These are phyloP conservation scores for Phaetusa simplex DNA, from an alignment of 2,113 vertebrate species.

Conservation along the genomic window DNA sequence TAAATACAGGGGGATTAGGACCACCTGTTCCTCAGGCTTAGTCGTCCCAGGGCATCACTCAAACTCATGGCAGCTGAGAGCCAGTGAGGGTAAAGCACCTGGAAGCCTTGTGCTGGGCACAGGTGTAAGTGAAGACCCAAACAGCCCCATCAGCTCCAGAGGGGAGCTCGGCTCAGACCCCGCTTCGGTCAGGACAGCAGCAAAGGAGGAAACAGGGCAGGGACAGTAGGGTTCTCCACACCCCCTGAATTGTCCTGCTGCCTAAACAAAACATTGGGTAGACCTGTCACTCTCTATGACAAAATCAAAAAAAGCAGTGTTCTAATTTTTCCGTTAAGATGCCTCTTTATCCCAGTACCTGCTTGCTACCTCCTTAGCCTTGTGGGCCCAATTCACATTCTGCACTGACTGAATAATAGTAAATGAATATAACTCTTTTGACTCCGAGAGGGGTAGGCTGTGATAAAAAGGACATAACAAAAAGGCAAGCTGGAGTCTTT, in stretches of 20 bases:
- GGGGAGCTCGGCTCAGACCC: background rate
- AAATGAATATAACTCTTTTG: background rate
- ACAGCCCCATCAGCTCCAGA: background rate
- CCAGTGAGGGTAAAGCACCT: background rate
- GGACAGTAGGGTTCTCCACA: fast-evolving
- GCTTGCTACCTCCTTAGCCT: background rate
- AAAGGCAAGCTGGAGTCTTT: background rate
- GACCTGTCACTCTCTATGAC: background rate
- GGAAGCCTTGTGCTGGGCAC: background rate
- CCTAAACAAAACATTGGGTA: background rate
- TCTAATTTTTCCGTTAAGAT: background rate
- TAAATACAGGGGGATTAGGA: background rate
- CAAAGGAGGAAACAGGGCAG: background rate
- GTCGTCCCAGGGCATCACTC: background rate
- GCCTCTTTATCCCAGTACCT: background rate
- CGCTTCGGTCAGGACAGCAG: fast-evolving
- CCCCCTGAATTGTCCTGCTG: background rate
- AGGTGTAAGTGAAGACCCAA: background rate
- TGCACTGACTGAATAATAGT: background rate
- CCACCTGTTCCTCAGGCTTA: background rate
- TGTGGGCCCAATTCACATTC: background rate
- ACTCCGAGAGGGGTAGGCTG: background rate
- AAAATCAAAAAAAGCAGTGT: background rate
- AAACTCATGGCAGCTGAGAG: background rate
- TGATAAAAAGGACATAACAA: background rate